Evolutionary conservation across 2,797 vertebrate genomes (phyloP), one percentile per base, ranked within the genome.

Genomic region (Xenentodon cancila): DNA sequence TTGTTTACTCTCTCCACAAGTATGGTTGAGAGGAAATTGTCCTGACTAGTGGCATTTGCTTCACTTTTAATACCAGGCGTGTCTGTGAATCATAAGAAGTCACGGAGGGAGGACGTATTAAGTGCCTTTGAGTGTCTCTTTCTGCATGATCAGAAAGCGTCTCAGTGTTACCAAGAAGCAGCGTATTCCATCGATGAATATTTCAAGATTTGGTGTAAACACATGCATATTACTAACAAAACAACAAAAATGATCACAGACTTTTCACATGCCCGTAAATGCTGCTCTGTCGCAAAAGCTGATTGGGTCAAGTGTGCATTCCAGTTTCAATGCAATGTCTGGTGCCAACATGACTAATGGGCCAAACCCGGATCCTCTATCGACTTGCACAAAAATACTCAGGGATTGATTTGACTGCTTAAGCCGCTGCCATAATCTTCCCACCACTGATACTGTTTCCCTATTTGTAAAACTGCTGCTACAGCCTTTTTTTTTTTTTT

Each of bases 271-370:
- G 52, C 45, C 55, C 56, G 52, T 48, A 52, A 57, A 64, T 64
- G 37, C 43, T 32, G 54, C 27, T 53, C 19, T 47, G 27, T 37
- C 45, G 60, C 37, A 73, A 46, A 80, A 68, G 53, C 45, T 63
- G 43, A 40, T 71, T 62, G 62, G 18, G 6, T 45, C 27, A 60
- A 61, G 40, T 9, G 58, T 80, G 74, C 56, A 66, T 62, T 62
- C 58, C 53, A 69, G 66, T 78, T 47, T 64, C 46, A 83, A 73
- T 64, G 65, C 73, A 73, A 71, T 71, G 69, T 68, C 69, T 63
- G 61, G 71, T 86, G 91, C 88, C 87, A 90, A 79, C 82, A 80
- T 92, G 90, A 93, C 87, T 90, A 91, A 92, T 93, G 83, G 81
- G 73, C 65, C 85, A 66, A 79, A 87, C 87, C 85, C 87, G 89